Base-by-base conservation (phyloP, 2,888 invertebrate genomes). In the Hirtodrosophila cameraria region DNA sequence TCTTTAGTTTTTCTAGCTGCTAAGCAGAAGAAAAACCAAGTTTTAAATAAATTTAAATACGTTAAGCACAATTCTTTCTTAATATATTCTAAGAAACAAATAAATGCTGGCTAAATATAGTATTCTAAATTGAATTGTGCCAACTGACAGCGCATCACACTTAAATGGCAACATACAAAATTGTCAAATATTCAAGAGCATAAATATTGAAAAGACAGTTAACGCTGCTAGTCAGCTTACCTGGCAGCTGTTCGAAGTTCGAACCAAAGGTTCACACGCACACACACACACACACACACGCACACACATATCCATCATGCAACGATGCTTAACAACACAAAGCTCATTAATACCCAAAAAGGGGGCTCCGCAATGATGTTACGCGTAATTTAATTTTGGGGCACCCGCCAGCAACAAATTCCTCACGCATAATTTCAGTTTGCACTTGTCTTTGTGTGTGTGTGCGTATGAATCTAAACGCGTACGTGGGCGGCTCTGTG, bases 311-410 rank as follows among this genome's bases (percentile, higher is more conserved):
- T 82, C 70, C 70, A 79, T 71, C 80, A 75, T 53, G 66, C 52
- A 63, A 49, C 49, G 20, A n/a, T 77, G 74, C 59, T 68, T 68
- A 62, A 57, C 69, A 65, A 43, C 66, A 55, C 59, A 68, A 67
- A 86, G 86, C 80, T 80, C 86, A 81, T 86, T 86, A 83, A 81
- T 86, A 86, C 64, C 68, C 72, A 60, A 63, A 79, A 75, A 67
- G 70, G 84, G 68, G 66, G 67, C 65, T 52, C 46, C 67, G 60
- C 77, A 81, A 81, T 86, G 67, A 71, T 78, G 87, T 83, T 83
- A 85, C 87, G 82, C 82, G 87, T 83, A 83, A 83, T 83, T 83
- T 83, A 71, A 83, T 83, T 86, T 87, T 64, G 58, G 54, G 57
- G 83, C 57, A 54, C 49, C 55, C 64, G 64, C 79, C 72, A 55